Conservation (phyloP, 2,888 invertebrate species). For the Microplitis deprimator region DNA sequence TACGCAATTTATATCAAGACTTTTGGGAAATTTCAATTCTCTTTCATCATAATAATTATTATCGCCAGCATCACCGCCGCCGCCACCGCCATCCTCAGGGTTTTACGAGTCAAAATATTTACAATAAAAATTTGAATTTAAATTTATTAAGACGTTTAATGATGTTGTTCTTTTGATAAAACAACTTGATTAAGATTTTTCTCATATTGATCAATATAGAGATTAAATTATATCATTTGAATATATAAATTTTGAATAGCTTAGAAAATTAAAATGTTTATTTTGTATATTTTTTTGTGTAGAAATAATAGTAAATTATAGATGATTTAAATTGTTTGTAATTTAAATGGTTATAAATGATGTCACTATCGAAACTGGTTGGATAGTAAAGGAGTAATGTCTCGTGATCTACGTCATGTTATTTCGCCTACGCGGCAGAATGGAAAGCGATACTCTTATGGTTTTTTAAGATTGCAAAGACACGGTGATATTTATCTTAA, state of each 20-base stretch:
- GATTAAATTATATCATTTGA: neutral
- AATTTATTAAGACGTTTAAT: neutral
- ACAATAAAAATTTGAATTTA: neutral
- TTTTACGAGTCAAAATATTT: neutral
- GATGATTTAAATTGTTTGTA: slow-evolving; percentile 15
- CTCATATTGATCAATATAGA: neutral
- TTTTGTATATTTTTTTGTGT: neutral
- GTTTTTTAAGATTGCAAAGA: neutral
- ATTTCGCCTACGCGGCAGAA: neutral
- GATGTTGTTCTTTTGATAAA: neutral
- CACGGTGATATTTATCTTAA: neutral
- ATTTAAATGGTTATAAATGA: slow-evolving; percentile 18
- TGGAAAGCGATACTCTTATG: neutral
- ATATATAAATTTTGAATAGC: neutral
- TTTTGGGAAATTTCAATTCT: neutral
- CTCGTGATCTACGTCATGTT: neutral
- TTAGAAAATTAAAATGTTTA: neutral
- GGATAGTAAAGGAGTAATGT: neutral
- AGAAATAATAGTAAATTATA: neutral
- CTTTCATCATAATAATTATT: neutral
- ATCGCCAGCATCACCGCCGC: neutral
- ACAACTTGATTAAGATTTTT: neutral
- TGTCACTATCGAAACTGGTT: slow-evolving; percentile 20
- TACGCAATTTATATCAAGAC: neutral
- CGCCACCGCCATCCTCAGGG: neutral